These are phyloP conservation scores for Nebria salina DNA, from an alignment of 2,888 invertebrate genomes.

Conservation along the genomic window DNA sequence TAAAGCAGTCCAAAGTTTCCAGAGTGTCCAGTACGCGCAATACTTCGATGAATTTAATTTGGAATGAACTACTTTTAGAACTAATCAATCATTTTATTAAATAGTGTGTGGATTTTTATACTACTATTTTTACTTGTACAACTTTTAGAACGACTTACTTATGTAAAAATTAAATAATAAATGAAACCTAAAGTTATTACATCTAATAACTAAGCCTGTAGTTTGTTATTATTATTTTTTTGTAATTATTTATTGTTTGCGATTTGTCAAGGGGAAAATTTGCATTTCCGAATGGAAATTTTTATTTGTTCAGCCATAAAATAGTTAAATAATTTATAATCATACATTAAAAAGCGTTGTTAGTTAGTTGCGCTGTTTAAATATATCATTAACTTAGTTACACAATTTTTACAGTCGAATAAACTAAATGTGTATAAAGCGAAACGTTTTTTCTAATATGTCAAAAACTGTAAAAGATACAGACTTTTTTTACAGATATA, in stretches of 20 bases:
- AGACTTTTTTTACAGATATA: background rate
- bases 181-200: background rate
- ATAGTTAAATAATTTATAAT: background rate
- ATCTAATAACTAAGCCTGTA: background rate
- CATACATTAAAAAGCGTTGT: background rate
- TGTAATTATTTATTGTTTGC: background rate
- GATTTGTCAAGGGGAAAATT: background rate
- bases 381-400: background rate
- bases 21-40: slow-evolving; percentile 33
- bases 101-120: background rate
- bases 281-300: background rate
- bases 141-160: background rate
- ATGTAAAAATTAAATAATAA: background rate
- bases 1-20: slow-evolving; percentile 38
- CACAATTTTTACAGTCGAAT: background rate
- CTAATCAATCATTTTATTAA: too few relatives aligned
- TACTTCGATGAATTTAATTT: slow-evolving; percentile 37
- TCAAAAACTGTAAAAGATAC: background rate
- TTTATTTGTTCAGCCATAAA: background rate
- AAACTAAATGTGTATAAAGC: too few relatives aligned
- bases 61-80: slow-evolving; percentile 13
- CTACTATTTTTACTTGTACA: background rate
- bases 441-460: background rate
- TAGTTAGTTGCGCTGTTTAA: background rate
- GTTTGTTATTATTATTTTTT: too few relatives aligned